Conservation (phyloP, 2,113 vertebrate species). For the western clawed frog (Xenopus tropicalis) region UCB_Xtro_10.0 CM004444.2:22001001-22001500, state of each 20-base stretch:
- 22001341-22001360: too few species aligned
- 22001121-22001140: slow-evolving; percentile 10
- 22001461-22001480: too few species aligned
- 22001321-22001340: too few species aligned
- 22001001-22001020: not conserved
- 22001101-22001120: slow-evolving; percentile 1
- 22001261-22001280: slow-evolving; percentile 19
- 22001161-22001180: slow-evolving; percentile 15
- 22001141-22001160: slow-evolving; percentile 18
- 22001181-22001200: slow-evolving; percentile 11
- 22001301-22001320: too few species aligned
- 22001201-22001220: slow-evolving; percentile 17
- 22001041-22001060: slow-evolving; percentile 8
- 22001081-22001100: slow-evolving; percentile 1
- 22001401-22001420: too few species aligned
- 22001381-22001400: too few species aligned
- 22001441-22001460: too few species aligned
- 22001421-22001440: too few species aligned
- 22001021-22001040: not conserved
- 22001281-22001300: slow-evolving; percentile 12
- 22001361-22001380: too few species aligned
- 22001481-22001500: too few species aligned
- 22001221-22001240: slow-evolving; percentile 22
- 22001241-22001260: slow-evolving; percentile 26
- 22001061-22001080: slow-evolving; percentile 11